These are phyloP conservation scores for Ceratitis capitata DNA, from an alignment of 1,140 invertebrate genomes.

Conservation along the genomic window DNA sequence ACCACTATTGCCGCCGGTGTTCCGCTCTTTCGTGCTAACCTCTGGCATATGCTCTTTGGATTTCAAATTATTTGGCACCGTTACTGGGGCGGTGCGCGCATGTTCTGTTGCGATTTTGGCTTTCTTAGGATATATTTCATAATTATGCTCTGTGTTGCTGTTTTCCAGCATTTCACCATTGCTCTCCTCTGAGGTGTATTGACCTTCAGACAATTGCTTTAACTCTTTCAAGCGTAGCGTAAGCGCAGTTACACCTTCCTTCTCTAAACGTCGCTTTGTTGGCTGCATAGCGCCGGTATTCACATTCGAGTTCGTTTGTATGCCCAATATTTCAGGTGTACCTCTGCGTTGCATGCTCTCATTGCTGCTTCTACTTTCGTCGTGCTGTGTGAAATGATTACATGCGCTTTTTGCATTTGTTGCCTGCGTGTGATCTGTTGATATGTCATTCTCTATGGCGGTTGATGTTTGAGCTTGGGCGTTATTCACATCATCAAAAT, in stretches of 20 bases:
- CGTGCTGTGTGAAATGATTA: neutral
- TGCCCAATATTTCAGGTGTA: neutral
- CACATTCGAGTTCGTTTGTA: neutral
- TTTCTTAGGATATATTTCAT: neutral
- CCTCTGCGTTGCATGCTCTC: neutral
- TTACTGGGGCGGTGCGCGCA: too few relatives aligned
- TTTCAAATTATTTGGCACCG: neutral
- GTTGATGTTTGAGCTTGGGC: neutral
- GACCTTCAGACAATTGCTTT: neutral
- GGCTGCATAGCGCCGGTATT: neutral
- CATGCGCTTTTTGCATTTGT: neutral
- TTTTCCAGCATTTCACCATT: neutral
- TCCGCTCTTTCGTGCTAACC: neutral
- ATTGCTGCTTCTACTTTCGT: neutral
- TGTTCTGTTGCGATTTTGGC: neutral
- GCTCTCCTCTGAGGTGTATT: neutral
- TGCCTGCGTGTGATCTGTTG: neutral
- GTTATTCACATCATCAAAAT: neutral
- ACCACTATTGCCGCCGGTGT: neutral
- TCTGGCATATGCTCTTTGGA: neutral
- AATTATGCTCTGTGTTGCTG: neutral
- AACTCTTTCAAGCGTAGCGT: neutral
- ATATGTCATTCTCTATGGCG: too few relatives aligned
- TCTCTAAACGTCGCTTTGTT: neutral
- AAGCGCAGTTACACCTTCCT: neutral